A percentile compares a stretch with the other conserved stretches of the same genome.
Evolutionary conservation across 2,888 invertebrate species (phyloP).

Genomic region (Chelonus formosanus): DNA sequence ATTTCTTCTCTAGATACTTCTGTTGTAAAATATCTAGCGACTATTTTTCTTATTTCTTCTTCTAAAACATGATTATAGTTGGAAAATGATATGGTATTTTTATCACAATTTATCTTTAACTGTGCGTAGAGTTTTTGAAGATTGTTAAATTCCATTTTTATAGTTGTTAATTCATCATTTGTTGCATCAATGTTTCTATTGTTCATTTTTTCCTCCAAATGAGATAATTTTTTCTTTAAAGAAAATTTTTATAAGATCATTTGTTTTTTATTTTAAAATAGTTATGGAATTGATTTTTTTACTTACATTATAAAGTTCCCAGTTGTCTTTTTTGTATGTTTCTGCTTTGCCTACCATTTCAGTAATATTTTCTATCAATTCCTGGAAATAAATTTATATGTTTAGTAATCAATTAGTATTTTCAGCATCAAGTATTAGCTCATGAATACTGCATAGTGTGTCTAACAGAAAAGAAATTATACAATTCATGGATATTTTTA

Average conservation of each 20-base stretch:
- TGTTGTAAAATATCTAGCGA: constrained; percentile 50
- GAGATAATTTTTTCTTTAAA: constrained; percentile 47
- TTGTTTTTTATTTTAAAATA: constrained; percentile 37
- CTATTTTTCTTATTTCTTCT: constrained; percentile 46
- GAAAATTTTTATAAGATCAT: not conserved
- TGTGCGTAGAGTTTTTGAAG: constrained; percentile 49
- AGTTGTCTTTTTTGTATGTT: too few species aligned
- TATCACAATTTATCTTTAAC: constrained; percentile 52
- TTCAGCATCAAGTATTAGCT: too few species aligned
- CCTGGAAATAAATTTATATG: too few species aligned
- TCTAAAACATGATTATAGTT: constrained; percentile 46
- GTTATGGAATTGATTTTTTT: too few species aligned
- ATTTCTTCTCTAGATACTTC: constrained; percentile 48
- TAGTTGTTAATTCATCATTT: constrained; percentile 46
- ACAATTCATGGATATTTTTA: too few species aligned
- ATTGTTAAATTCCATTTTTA: constrained; percentile 52
- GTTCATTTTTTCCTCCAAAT: constrained; percentile 44
- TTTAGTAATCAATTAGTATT: too few species aligned
- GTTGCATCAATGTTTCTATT: constrained; percentile 33
- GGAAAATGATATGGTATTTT: constrained; percentile 18
- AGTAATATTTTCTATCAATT: too few species aligned
- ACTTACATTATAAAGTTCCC: too few species aligned
- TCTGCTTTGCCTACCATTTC: too few species aligned
- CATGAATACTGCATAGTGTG: too few species aligned
- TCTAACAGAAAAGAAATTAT: too few species aligned